Conservation (phyloP, 2,888 invertebrate genomes). For the Drosophila anomelani region DNA sequence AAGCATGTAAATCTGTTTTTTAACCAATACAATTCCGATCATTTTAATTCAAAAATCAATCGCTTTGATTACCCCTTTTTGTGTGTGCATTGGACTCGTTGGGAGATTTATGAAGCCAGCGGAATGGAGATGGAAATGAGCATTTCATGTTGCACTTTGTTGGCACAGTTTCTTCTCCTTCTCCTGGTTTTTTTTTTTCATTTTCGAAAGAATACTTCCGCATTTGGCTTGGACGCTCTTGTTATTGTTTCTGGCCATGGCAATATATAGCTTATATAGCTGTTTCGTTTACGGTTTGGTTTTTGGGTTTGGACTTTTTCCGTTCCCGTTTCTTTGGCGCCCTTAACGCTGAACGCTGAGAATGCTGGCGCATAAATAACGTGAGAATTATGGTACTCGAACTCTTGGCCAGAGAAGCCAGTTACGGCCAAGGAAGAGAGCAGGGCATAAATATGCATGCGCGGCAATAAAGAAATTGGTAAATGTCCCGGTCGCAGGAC, state of each 20-base stretch:
- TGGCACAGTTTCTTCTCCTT: conserved; percentile 65
- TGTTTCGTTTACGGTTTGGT: neutral
- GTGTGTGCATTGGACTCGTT: conserved; percentile 15
- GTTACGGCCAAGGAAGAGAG: conserved; percentile 40
- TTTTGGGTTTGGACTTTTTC: conserved; percentile 41
- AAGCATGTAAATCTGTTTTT: neutral
- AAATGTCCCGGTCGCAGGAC: conserved; percentile 62
- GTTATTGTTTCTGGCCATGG: conserved; percentile 35
- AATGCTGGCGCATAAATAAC: conserved; percentile 70
- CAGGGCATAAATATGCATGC: conserved; percentile 73
- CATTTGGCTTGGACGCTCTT: conserved; percentile 59
- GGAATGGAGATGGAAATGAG: conserved; percentile 61
- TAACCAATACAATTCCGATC: neutral
- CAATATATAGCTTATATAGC: conserved; percentile 15
- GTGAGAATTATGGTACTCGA: conserved; percentile 71
- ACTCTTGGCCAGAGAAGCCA: conserved; percentile 48
- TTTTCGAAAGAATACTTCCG: conserved; percentile 67
- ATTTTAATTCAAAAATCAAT: conserved; percentile 3
- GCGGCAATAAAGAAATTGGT: conserved; percentile 76
- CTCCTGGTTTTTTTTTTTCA: neutral
- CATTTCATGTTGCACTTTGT: conserved; percentile 72
- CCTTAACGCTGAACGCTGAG: conserved; percentile 40
- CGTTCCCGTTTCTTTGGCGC: conserved; percentile 42
- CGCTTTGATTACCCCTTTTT: conserved; percentile 6
- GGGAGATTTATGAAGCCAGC: conserved; percentile 66